Conservation (phyloP, 2,888 invertebrate genomes). For the Standfussiana lucernea region DNA sequence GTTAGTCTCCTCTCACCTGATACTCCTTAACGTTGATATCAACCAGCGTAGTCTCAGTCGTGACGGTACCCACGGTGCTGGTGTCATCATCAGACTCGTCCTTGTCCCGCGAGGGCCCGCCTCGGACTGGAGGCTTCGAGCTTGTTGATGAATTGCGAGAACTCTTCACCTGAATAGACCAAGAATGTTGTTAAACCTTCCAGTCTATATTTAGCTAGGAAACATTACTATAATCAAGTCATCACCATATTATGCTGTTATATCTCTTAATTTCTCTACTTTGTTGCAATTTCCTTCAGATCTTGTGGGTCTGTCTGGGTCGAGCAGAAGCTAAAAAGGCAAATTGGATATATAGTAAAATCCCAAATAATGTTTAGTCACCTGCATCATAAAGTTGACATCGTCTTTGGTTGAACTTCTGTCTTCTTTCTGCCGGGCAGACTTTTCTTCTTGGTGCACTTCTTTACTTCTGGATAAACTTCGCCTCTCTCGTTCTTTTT, state of each 20-base stretch:
- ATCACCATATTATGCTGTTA: not conserved
- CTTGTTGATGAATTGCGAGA: conserved; percentile 78
- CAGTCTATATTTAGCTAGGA: not conserved
- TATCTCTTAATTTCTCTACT: not conserved
- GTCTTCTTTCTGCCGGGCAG: conserved; percentile 79
- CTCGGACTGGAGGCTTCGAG: conserved; percentile 84
- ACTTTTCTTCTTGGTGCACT: conserved; percentile 80
- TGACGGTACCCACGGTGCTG: conserved; percentile 91
- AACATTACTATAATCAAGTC: not conserved
- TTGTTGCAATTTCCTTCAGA: not conserved
- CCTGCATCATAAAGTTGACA: conserved; percentile 89
- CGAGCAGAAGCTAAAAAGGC: not conserved
- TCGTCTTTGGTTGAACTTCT: conserved; percentile 84
- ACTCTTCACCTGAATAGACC: conserved; percentile 81
- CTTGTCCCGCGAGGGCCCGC: conserved; percentile 85
- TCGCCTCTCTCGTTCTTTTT: conserved; percentile 73
- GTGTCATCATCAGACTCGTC: conserved; percentile 90
- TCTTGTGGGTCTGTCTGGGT: not conserved
- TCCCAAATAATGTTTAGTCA: conserved; percentile 55
- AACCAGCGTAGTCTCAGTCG: conserved; percentile 93
- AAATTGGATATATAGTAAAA: not conserved
- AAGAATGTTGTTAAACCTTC: not conserved
- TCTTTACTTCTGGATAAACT: conserved; percentile 87
- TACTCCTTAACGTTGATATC: conserved; percentile 91
- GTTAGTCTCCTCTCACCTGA: conserved; percentile 79